Conservation (phyloP, 1,140 invertebrate species). For the Drepana arcuata region DNA sequence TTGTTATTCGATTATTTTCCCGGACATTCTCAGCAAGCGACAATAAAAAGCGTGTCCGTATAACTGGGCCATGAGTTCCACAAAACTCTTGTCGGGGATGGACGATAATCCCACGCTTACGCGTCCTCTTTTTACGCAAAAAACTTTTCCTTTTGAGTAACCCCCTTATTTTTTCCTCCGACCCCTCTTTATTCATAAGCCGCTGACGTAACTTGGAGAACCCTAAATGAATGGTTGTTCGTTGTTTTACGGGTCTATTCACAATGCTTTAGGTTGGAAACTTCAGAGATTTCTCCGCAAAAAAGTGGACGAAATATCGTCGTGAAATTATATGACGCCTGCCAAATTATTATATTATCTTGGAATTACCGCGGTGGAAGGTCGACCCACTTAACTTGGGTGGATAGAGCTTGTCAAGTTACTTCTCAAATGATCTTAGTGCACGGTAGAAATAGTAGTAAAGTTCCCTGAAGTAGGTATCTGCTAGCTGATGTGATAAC, state of each 20-base stretch:
- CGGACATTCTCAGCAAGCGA: slow-evolving; percentile 22
- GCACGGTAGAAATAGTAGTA: no score
- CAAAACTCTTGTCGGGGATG: slow-evolving; percentile 51
- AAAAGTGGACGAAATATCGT: slow-evolving; percentile 34
- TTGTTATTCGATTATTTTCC: slow-evolving; percentile 18
- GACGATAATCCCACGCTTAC: slow-evolving; percentile 52
- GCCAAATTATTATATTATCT: slow-evolving; percentile 17
- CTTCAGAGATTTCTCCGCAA: slow-evolving; percentile 48
- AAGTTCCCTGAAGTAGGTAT: no score
- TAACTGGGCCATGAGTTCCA: slow-evolving; percentile 28
- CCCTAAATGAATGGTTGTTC: slow-evolving; percentile 66
- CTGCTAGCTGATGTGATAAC: no score
- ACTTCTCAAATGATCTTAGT: no score
- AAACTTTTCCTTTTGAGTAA: slow-evolving; percentile 57
- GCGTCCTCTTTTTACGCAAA: slow-evolving; percentile 43
- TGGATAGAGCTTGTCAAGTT: no score
- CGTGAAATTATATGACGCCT: slow-evolving; percentile 26
- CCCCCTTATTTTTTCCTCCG: slow-evolving; percentile 49
- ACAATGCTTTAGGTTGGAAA: slow-evolving; percentile 57
- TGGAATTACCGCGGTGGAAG: slow-evolving; percentile 4
- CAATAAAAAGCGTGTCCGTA: slow-evolving; percentile 37
- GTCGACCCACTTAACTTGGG: background rate
- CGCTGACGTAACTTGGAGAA: slow-evolving; percentile 58
- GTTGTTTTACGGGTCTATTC: slow-evolving; percentile 68
- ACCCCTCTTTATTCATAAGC: slow-evolving; percentile 64